Evolutionary conservation across 1,140 invertebrate species (phyloP), one percentile per base, ranked within the genome.

Genomic region (Lepeophtheirus salmonis): DNA sequence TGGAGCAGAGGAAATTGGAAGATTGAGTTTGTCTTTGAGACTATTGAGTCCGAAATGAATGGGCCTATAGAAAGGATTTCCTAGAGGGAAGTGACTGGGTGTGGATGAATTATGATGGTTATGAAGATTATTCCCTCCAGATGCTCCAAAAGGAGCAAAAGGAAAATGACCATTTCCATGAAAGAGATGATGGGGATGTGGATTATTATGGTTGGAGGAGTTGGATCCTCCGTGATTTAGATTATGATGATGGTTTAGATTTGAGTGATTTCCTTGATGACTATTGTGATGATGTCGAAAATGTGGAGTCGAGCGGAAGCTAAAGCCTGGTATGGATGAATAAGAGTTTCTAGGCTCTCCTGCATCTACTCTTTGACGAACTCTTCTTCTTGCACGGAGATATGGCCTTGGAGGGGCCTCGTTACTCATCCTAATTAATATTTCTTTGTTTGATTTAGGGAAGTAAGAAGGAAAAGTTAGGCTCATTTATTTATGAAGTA

Each of bases 331-430:
- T 70, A 86, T 86, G 71, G 83, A 84, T 66, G 84, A 85, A 77
- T 89, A 89, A 72, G 82, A 84, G 79, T 89, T 89, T 74, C 86
- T 80, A 72, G 86, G 86, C 78, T 89, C 85, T 69, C 85, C 85
- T 77, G 85, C 85, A 82, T 89, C 86, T 76, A 89, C 85, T 77
- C 86, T 82, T 79, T 89, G 85, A 81, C 86, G 82, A 76, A 83
- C 83, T 77, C 84, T 81, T 65, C 65, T 66, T 60, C 63, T 63
- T 63, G 64, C 64, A 56, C 63, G 63, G 64, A 65, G 61, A 63
- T 66, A 61, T 65, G 64, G 61, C 61, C 78, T 41, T 41, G 30
- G 30, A n/a, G n/a, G n/a, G n/a, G 6, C 30, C 30, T 41, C 30
- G 30, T 41, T 41, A n/a, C 30, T 41, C 30, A 41, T 41, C n/a